Conservation (phyloP, 1,140 invertebrate genomes). For the Forficula auricularia region DNA sequence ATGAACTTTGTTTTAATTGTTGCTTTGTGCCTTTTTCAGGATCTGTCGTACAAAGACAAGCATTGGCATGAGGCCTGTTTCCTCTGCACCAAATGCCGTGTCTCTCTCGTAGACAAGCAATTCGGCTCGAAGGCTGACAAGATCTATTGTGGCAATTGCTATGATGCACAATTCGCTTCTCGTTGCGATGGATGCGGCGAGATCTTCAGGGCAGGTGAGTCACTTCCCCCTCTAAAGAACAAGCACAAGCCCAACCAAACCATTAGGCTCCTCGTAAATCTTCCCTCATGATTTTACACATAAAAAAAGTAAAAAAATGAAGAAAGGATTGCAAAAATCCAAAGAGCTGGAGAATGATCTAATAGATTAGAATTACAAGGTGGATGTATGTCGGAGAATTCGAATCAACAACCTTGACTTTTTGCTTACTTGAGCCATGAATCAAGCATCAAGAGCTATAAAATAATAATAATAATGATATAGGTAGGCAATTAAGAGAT, state of each 20-base stretch:
- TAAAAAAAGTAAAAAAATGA: too few relatives aligned
- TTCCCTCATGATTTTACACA: neutral
- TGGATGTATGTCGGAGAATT: too few relatives aligned
- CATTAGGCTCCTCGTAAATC: neutral
- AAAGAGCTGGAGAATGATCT: too few relatives aligned
- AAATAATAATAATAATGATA: too few relatives aligned
- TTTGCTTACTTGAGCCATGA: too few relatives aligned
- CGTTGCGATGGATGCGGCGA: conserved; percentile 96
- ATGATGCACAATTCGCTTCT: conserved; percentile 95
- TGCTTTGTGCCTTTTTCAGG: conserved; percentile 44
- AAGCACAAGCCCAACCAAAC: neutral
- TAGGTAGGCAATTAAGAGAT: too few relatives aligned
- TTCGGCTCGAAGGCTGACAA: conserved; percentile 94
- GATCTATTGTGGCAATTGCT: conserved; percentile 98
- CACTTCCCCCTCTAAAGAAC: neutral
- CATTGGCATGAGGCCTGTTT: conserved; percentile 99
- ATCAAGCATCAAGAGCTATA: too few relatives aligned
- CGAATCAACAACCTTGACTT: too few relatives aligned
- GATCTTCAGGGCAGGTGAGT: conserved; percentile 93
- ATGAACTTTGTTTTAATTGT: too few relatives aligned
- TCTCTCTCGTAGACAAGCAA: conserved; percentile 96
- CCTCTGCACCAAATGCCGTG: conserved; percentile 92
- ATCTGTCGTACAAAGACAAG: conserved; percentile 99
- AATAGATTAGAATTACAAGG: too few relatives aligned
- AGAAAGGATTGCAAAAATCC: too few relatives aligned